Percentiles rank a stretch among this genome's conserved stretches.
Conservation (phyloP, 2,797 vertebrate species). For the Hydrocynus forskahlii region DNA sequence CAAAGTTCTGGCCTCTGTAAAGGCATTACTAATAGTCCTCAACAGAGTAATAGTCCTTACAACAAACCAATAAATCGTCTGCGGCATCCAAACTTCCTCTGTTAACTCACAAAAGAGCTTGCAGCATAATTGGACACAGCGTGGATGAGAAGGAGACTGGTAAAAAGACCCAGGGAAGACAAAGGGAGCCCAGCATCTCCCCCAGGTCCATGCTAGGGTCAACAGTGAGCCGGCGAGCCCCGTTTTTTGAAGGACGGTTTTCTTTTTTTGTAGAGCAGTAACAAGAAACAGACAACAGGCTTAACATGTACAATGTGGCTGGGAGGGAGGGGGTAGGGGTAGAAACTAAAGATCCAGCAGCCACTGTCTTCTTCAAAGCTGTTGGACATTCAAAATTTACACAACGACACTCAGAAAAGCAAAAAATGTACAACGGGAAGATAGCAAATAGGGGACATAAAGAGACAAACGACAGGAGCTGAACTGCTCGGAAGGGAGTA, state of each 20-base stretch:
- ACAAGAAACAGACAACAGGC: conserved; percentile 95
- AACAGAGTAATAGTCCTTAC: conserved; percentile 30
- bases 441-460: conserved; percentile 7
- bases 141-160: conserved; percentile 48
- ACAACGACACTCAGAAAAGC: conserved; percentile 2
- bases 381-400: conserved; percentile 19
- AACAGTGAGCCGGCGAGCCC: conserved; percentile 61
- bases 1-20: conserved; percentile 33
- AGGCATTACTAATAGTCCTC: conserved; percentile 1
- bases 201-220: conserved; percentile 57
- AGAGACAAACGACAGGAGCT: conserved; percentile 2
- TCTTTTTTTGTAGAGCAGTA: conserved; percentile 81
- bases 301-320: conserved; percentile 51
- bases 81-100: conserved; percentile 26
- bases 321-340: conserved; percentile 49
- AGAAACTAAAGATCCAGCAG: conserved; percentile 30
- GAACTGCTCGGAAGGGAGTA: conserved; percentile 17
- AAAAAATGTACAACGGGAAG: conserved; percentile 8
- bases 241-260: conserved; percentile 44
- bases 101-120: conserved; percentile 22
- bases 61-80: conserved; percentile 24
- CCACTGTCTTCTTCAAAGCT: conserved; percentile 28
- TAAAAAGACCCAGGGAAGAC: conserved; percentile 54
- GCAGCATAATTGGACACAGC: conserved; percentile 36
- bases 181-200: conserved; percentile 47